These are phyloP conservation scores for Liodrosophila aerea DNA, from an alignment of 2,888 invertebrate species.

Conservation along the genomic window DNA sequence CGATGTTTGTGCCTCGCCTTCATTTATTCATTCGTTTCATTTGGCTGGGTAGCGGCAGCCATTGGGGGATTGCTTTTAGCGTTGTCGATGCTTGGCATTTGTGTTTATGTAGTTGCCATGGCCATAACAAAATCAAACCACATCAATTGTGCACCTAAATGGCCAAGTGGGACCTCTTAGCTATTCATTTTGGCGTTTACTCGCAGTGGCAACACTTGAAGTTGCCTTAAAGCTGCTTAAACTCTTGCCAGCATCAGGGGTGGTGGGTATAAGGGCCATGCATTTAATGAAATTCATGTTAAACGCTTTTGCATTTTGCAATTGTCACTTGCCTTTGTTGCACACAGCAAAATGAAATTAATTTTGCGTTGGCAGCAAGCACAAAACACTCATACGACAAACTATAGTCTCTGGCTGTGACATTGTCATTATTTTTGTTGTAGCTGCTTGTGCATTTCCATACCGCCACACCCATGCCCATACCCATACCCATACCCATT, in stretches of 20 bases:
- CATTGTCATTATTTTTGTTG: slow-evolving; percentile 44
- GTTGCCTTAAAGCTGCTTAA: slow-evolving; percentile 25
- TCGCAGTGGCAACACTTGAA: slow-evolving; percentile 11
- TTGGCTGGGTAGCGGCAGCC: slow-evolving; percentile 33
- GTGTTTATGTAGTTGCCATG: slow-evolving; percentile 70
- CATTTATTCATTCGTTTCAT: slow-evolving; percentile 67
- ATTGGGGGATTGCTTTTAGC: slow-evolving; percentile 58
- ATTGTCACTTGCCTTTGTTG: slow-evolving; percentile 65
- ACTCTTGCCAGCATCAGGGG: slow-evolving; percentile 34
- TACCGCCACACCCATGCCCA: not conserved
- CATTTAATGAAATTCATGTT: slow-evolving; percentile 66
- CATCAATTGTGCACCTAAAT: slow-evolving; percentile 77
- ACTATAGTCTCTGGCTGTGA: slow-evolving; percentile 45
- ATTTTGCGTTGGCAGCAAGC: slow-evolving; percentile 68
- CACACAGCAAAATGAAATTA: slow-evolving; percentile 64
- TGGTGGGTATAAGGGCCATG: slow-evolving; percentile 10
- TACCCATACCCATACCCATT: slow-evolving; percentile 6
- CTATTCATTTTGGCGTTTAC: slow-evolving; percentile 64
- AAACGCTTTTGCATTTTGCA: slow-evolving; percentile 65
- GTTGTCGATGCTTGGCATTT: slow-evolving; percentile 53
- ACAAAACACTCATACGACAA: slow-evolving; percentile 66
- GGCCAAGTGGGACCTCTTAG: slow-evolving; percentile 78
- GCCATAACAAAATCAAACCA: slow-evolving; percentile 77
- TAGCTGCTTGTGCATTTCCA: not conserved
- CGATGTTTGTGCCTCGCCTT: slow-evolving; percentile 43